Evolutionary conservation across 2,888 invertebrate species (phyloP).

Genomic region (Eristalis tenax): DNA sequence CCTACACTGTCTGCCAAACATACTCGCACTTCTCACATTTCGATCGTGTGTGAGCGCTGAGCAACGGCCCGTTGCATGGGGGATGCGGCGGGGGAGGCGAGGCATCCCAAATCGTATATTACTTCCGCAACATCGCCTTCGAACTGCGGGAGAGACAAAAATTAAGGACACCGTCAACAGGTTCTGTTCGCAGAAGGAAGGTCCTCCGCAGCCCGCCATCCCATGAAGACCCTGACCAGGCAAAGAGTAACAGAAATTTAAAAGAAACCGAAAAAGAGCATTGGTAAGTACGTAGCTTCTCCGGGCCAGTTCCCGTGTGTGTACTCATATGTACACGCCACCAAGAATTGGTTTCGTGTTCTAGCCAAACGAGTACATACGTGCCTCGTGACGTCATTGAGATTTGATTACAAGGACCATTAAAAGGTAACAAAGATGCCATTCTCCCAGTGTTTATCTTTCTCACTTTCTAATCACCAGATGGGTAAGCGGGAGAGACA

Average conservation of each 20-base stretch:
- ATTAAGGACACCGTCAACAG: conserved; percentile 54
- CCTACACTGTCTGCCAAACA: conserved; percentile 7
- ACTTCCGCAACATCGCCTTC: conserved; percentile 34
- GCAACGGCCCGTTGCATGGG: not conserved
- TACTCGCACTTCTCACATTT: not conserved
- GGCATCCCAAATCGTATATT: conserved; percentile 2
- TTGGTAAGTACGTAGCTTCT: not conserved
- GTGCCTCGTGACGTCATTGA: conserved; percentile 41
- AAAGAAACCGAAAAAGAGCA: not conserved
- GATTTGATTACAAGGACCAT: conserved; percentile 56
- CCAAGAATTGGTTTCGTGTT: not conserved
- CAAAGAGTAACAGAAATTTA: conserved; percentile 18
- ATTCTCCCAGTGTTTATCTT: conserved; percentile 18
- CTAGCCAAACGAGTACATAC: not conserved
- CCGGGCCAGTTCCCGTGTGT: not conserved
- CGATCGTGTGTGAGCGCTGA: not conserved
- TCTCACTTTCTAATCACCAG: conserved; percentile 10
- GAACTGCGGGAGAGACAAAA: conserved; percentile 24
- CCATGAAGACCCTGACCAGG: not conserved
- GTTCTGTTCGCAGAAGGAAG: not conserved
- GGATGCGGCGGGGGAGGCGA: not conserved
- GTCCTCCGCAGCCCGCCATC: not conserved
- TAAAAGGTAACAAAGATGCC: conserved; percentile 18
- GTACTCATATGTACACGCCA: not conserved
- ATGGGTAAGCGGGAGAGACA: not conserved